phyloP scores from a whole-genome alignment of 2,797 vertebrate genomes.

The Muscicapa striata region DNA sequence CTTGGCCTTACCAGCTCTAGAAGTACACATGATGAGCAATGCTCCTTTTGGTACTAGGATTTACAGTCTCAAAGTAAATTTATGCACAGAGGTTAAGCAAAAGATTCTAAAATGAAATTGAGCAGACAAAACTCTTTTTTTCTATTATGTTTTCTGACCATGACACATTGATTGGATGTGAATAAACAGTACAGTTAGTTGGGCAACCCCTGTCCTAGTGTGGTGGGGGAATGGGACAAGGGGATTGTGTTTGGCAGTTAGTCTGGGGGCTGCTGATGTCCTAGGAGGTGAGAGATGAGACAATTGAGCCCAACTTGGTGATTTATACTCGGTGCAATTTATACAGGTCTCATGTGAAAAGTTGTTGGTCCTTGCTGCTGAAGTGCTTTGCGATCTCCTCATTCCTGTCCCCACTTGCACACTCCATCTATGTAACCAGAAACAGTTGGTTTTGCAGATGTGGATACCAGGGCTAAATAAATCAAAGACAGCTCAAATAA shows the following conservation, averaged over 20 bases:
- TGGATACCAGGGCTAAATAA: neutral
- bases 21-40: neutral
- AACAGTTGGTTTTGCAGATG: neutral
- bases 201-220: neutral
- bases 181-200: neutral
- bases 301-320: neutral
- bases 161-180: neutral
- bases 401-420: neutral
- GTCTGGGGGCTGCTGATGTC: neutral
- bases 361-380: neutral
- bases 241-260: neutral
- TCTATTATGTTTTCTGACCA: neutral
- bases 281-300: neutral
- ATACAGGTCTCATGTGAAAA: neutral
- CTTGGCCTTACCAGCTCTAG: constrained; percentile 30
- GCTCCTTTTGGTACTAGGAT: neutral
- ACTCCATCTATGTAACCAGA: neutral
- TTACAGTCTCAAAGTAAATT: neutral
- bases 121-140: neutral
- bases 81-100: neutral
- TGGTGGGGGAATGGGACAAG: neutral
- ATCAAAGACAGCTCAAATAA: neutral
- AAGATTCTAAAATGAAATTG: neutral
- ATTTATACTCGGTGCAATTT: neutral
- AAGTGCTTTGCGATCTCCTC: neutral